phyloP scores from a whole-genome alignment of 2,113 vertebrate species.

The Mormoops blainvillei region DNA sequence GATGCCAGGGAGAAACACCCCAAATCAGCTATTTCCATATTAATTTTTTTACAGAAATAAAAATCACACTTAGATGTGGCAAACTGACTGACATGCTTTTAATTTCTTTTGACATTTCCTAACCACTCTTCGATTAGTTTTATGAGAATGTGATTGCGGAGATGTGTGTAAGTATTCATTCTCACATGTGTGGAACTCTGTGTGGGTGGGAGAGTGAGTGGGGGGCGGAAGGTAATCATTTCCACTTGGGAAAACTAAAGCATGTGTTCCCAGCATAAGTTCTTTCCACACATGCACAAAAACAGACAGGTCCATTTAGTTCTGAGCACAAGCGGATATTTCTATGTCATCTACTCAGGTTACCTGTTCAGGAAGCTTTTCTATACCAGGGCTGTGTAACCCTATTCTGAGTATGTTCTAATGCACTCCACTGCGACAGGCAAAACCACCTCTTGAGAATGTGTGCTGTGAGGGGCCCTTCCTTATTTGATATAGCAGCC shows the following conservation, averaged over 20 bases:
- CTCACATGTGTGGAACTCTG: background rate
- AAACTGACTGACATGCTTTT: background rate
- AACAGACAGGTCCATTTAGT: background rate
- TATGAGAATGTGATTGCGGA: background rate
- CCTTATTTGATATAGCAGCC: background rate
- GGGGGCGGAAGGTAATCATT: background rate
- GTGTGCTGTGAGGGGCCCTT: background rate
- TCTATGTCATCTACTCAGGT: background rate
- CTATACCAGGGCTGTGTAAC: background rate
- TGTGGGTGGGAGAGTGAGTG: background rate
- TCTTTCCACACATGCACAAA: background rate
- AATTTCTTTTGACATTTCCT: background rate
- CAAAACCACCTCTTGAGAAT: background rate
- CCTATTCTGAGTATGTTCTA: background rate
- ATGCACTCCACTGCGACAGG: background rate
- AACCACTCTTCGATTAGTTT: background rate
- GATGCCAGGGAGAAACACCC: background rate
- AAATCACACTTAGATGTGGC: background rate
- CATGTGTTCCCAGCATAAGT: background rate
- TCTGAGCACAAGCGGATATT: background rate
- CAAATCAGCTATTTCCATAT: background rate
- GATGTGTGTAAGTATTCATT: background rate
- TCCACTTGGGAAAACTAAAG: background rate
- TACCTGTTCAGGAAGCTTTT: slow-evolving; percentile 1
- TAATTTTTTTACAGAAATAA: background rate